phyloP scores from a whole-genome alignment of 2,113 vertebrate species.

The Phrynosoma blainvillii region DNA sequence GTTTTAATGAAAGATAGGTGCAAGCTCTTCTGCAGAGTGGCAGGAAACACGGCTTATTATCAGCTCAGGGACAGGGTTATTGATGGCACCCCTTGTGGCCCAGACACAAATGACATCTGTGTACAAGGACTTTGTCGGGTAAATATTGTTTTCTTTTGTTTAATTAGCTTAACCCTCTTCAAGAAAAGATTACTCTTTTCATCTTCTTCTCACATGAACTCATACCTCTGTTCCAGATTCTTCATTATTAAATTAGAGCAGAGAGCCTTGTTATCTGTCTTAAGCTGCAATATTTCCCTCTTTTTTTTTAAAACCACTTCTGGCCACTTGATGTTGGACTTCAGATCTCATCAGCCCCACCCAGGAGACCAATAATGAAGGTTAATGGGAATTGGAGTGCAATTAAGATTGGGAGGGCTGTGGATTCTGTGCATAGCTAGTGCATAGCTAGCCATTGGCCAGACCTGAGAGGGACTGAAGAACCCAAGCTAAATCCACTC shows the following conservation, averaged over 20 bases:
- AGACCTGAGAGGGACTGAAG: background rate
- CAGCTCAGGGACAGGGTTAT: constrained; percentile 96
- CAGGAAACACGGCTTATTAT: constrained; percentile 94
- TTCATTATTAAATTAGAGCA: constrained; percentile 10
- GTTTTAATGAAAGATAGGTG: constrained; percentile 98
- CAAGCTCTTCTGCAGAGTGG: constrained; percentile 96
- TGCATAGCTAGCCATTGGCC: background rate
- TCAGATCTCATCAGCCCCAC: too few species aligned
- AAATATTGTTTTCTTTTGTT: constrained; percentile 36
- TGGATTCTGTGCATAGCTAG: too few species aligned
- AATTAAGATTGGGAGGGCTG: background rate
- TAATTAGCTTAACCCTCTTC: fast-evolving
- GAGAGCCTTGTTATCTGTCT: background rate
- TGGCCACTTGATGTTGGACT: background rate
- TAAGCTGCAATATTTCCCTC: background rate
- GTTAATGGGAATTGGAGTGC: background rate
- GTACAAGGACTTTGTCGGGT: constrained; percentile 98
- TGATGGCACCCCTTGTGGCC: constrained; percentile 95
- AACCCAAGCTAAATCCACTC: background rate
- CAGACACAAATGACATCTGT: constrained; percentile 96
- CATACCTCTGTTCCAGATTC: background rate
- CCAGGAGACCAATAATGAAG: background rate
- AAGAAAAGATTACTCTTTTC: fast-evolving
- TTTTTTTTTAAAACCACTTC: background rate
- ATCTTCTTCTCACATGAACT: fast-evolving